Evolutionary conservation across 2,113 vertebrate genomes (phyloP).

Genomic region (Pimephales promelas): DNA sequence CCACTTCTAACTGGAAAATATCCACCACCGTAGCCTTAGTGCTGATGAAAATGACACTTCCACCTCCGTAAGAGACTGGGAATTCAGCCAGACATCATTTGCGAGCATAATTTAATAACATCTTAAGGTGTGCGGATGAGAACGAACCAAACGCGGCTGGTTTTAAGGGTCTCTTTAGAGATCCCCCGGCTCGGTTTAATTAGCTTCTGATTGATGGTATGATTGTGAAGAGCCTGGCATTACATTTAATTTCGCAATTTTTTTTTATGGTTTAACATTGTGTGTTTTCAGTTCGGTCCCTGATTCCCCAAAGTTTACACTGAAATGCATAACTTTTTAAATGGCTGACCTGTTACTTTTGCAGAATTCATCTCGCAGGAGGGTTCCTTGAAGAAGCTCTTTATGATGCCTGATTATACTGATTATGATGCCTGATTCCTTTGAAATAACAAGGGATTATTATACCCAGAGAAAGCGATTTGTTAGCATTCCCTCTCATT

Average conservation of each 20-base stretch:
- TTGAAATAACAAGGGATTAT: conserved; percentile 10
- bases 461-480: not conserved
- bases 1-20: conserved; percentile 8
- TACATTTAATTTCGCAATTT: not conserved
- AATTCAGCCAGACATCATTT: conserved; percentile 31
- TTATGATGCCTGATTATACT: not conserved
- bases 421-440: conserved; percentile 11
- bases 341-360: conserved; percentile 7
- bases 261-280: not conserved
- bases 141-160: conserved; percentile 25
- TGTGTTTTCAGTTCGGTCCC: conserved; percentile 3
- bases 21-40: not conserved
- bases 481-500: not conserved
- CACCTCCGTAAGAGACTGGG: conserved; percentile 9
- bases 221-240: conserved; percentile 13
- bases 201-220: conserved; percentile 24
- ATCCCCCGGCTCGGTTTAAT: conserved; percentile 23
- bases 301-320: not conserved
- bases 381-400: not conserved
- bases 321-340: not conserved
- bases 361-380: not conserved
- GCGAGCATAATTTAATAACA: conserved; percentile 40
- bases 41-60: conserved; percentile 38
- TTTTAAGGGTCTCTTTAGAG: conserved; percentile 24
- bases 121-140: conserved; percentile 22